Base-by-base conservation (phyloP, 2,113 vertebrate species). In the Verasper variegatus region DNA sequence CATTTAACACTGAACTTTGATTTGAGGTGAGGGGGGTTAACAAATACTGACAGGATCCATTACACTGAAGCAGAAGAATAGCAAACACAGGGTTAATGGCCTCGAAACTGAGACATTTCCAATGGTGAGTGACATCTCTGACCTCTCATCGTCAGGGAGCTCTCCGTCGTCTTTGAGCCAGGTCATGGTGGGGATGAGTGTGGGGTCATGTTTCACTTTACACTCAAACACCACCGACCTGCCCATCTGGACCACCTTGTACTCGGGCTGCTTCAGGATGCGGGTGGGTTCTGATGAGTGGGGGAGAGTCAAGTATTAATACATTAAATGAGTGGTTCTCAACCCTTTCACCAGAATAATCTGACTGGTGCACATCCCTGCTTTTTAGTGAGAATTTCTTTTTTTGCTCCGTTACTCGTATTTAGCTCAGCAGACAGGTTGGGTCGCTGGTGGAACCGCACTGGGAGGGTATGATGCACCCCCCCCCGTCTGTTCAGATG, bases 141-240 rank as follows among this genome's bases (percentile, higher is more conserved):
- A 99, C 98, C 98, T 96, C 81, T 95, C 95, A 20, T 97, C 96
- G 65, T 86, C 95, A 18, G 96, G 96, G 68, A 99, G 93, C 78
- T 97, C 97, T 56, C 85, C 88, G 0, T 92, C 90, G 61, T 99
- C 95, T 75, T 97, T 98, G 47, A 97, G 94, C 98, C 98, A 99
- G 4, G 59, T 94, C 88, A 96, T 84, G 35, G 91, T 95, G 47
- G 95, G 94, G 52, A 85, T 49, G 76, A 99, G 95, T 0, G 96
- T 94, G 14, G 93, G 89, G 91, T 99, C 98, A 2, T 99, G 95
- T 80, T 96, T 98, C 78, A 98, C 96, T 84, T 92, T 95, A 89
- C 98, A 99, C 86, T 97, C 96, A 90, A 99, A 98, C 64, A 95
- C 93, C 80, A 95, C 97, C 0, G 93, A 94, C 45, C 88, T 85